These are phyloP conservation scores for Argyrosomus japonicus DNA, from an alignment of 2,113 vertebrate species.

Conservation along the genomic window DNA sequence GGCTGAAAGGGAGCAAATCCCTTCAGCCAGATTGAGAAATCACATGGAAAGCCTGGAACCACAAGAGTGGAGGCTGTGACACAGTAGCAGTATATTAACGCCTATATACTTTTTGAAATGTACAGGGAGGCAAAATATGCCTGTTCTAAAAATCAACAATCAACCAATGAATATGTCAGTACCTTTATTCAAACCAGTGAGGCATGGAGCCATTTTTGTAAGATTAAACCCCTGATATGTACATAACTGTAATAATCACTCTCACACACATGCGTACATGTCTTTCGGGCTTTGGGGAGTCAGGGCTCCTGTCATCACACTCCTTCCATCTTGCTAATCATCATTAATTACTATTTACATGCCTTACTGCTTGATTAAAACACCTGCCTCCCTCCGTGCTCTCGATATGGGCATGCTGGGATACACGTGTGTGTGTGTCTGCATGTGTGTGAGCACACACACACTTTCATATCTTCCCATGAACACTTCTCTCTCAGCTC, in stretches of 20 bases:
- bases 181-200: neutral
- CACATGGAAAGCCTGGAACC: neutral
- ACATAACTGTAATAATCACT: neutral
- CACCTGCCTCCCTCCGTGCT: constrained; percentile 34
- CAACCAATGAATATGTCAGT: neutral
- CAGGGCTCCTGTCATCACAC: constrained; percentile 32
- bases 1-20: neutral
- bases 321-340: constrained; percentile 56
- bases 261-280: constrained; percentile 5
- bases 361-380: constrained; percentile 62
- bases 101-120: neutral
- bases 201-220: neutral
- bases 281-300: constrained; percentile 7
- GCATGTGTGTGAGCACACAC: neutral
- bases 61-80: too few relatives aligned
- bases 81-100: too few relatives aligned
- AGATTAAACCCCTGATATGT: neutral
- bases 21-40: neutral
- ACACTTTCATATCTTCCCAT: constrained; percentile 39
- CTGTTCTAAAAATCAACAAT: neutral
- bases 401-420: constrained; percentile 28
- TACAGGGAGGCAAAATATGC: neutral
- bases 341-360: constrained; percentile 72
- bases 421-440: constrained; percentile 12
- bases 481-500: constrained; percentile 14